phyloP scores from a whole-genome alignment of 2,113 vertebrate species.

The Brachyhypopomus occidentalis region DNA sequence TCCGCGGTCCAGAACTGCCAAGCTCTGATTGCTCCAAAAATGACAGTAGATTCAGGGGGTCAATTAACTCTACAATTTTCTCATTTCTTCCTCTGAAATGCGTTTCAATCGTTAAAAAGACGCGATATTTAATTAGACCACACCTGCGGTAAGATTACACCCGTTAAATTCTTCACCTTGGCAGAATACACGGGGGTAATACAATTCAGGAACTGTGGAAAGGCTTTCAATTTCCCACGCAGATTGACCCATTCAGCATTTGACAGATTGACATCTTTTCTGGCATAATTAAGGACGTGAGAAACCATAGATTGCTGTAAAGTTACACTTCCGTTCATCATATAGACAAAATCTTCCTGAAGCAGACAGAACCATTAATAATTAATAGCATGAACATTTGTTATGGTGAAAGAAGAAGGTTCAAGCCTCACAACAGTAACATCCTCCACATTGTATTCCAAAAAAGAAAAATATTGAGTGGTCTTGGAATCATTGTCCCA shows the following conservation, averaged over 20 bases:
- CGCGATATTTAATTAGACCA: not conserved
- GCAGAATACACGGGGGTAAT: constrained; percentile 18
- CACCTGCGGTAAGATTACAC: constrained; percentile 15
- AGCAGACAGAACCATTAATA: constrained; percentile 5
- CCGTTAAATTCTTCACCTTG: constrained; percentile 29
- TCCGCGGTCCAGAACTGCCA: constrained; percentile 20
- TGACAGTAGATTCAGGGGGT: constrained; percentile 7
- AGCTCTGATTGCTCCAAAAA: constrained; percentile 22
- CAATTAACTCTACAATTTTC: not conserved
- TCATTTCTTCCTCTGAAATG: not conserved
- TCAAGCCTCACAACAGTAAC: not conserved
- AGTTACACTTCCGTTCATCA: not conserved
- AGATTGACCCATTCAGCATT: not conserved
- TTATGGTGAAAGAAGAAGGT: constrained; percentile 7
- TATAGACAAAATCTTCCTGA: not conserved
- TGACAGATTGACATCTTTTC: not conserved
- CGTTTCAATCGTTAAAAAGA: not conserved
- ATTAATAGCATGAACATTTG: not conserved
- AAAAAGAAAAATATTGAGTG: constrained; percentile 26
- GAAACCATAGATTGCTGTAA: not conserved
- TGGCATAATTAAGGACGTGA: not conserved
- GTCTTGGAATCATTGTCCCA: constrained; percentile 29
- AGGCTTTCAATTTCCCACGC: not conserved
- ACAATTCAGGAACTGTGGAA: constrained; percentile 10
- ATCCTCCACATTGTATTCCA: not conserved